These are phyloP conservation scores for Aphidius colemani DNA, from an alignment of 2,888 invertebrate species.

Conservation along the genomic window DNA sequence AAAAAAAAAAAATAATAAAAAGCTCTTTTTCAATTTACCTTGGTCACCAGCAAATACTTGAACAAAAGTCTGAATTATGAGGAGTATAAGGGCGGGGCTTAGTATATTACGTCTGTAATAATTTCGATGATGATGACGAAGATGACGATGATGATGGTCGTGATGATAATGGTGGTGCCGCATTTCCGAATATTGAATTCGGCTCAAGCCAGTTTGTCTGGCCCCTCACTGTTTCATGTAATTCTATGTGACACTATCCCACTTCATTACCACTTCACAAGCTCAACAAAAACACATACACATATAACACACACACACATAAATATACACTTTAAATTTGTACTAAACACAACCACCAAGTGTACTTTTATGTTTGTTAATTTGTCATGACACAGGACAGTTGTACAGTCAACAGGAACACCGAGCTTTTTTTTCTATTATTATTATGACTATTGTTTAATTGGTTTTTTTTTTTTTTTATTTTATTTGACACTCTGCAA, in stretches of 20 bases:
- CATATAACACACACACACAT: no score
- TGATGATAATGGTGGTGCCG: slow-evolving; percentile 37
- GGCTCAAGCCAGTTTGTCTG: slow-evolving; percentile 3
- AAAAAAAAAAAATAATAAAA: no score
- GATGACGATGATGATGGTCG: no score
- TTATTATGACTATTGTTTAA: no score
- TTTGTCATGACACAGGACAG: slow-evolving; percentile 2
- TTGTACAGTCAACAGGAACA: slow-evolving; percentile 10
- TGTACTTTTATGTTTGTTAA: background rate
- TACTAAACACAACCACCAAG: background rate
- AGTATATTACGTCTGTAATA: slow-evolving; percentile 32
- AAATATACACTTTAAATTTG: no score
- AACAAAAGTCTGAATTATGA: slow-evolving; percentile 42
- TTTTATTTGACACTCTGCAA: no score
- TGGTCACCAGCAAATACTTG: slow-evolving; percentile 47
- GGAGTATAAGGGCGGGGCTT: slow-evolving; percentile 44
- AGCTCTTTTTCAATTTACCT: slow-evolving; percentile 39
- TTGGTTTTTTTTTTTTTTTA: no score
- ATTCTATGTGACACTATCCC: slow-evolving; percentile 24
- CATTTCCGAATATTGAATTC: slow-evolving; percentile 40
- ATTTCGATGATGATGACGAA: no score
- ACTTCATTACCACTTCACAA: slow-evolving; percentile 14
- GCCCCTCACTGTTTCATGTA: background rate
- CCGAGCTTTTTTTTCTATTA: no score
- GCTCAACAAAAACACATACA: background rate